Base-by-base conservation (phyloP, 2,888 invertebrate genomes). In the Eustalomyia histrio region DNA sequence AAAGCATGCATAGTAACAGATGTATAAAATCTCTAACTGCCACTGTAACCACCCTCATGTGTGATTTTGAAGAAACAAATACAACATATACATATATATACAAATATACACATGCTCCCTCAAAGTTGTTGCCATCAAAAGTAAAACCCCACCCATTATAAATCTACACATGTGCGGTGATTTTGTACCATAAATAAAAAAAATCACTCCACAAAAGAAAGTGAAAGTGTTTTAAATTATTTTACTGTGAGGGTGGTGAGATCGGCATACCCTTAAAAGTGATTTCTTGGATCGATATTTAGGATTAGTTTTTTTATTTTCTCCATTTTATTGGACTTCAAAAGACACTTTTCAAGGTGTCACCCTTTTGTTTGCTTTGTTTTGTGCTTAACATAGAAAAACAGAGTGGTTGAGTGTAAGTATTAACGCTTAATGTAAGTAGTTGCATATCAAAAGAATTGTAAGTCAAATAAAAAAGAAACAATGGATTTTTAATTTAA, bases 241-340 rank as follows among this genome's bases (percentile, higher is more conserved):
- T 29, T 29, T 29, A 6, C 7, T 29, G 3, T 29, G 3, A 6
- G 29, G 29, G 29, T 29, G 7, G 29, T 29, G 29, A 29, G 29
- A 6, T 29, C 7, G 29, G 7, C 29, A 12, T 39, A 39, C 39
- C 39, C 39, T 39, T 39, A 39, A 39, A 39, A 39, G 6, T 39
- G 12, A 39, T 39, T 39, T 12, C 39, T 39, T 5, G 39, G 1
- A 39, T 39, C 39, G 39, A 39, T 39, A 12, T 12, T 39, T 39
- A 39, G 12, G 10, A 39, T 3, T 39, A 4, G 67, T 53, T 33
- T 33, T 33, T 24, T 50, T 39, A 65, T 50, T 33, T 35, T 67
- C 72, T 67, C 78, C 78, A 78, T 78, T 78, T 78, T 78, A 67
- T 78, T 61, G 60, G 78, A 78, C 65, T 58, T 65, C 78, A 76